Evolutionary conservation across 2,113 vertebrate species (phyloP).

Genomic region (Gavialis gangeticus): DNA sequence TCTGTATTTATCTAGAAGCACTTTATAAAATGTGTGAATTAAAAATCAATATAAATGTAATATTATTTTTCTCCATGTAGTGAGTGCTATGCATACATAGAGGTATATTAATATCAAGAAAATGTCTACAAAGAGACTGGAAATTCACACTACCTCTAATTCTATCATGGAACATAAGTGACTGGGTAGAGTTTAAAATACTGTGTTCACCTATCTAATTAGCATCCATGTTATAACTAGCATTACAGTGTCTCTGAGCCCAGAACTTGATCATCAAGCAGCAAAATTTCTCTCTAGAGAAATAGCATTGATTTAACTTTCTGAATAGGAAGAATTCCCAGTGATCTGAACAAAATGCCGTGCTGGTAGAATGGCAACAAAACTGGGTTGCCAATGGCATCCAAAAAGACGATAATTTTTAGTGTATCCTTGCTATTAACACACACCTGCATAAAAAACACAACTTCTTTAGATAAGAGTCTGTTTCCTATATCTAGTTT

Average conservation of each 20-base stretch:
- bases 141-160: not conserved
- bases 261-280: slow-evolving; percentile 17
- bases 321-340: slow-evolving; percentile 10
- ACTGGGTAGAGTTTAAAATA: not conserved
- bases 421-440: not conserved
- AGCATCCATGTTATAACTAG: not conserved
- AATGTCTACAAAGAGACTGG: not conserved
- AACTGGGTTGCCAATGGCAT: not conserved
- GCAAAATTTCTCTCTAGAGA: slow-evolving; percentile 6
- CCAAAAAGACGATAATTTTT: not conserved
- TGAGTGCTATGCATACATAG: not conserved
- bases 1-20: slow-evolving; percentile 6
- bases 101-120: not conserved
- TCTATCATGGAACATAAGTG: not conserved
- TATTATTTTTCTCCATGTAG: not conserved
- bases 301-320: not conserved
- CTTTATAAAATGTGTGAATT: not conserved
- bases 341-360: not conserved
- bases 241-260: not conserved
- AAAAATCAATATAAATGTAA: not conserved
- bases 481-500: not conserved
- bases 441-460: not conserved
- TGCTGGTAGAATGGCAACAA: not conserved
- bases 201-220: not conserved
- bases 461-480: not conserved